These are phyloP conservation scores for Sarcophaga carnaria DNA, from an alignment of 2,888 invertebrate species.

Conservation along the genomic window DNA sequence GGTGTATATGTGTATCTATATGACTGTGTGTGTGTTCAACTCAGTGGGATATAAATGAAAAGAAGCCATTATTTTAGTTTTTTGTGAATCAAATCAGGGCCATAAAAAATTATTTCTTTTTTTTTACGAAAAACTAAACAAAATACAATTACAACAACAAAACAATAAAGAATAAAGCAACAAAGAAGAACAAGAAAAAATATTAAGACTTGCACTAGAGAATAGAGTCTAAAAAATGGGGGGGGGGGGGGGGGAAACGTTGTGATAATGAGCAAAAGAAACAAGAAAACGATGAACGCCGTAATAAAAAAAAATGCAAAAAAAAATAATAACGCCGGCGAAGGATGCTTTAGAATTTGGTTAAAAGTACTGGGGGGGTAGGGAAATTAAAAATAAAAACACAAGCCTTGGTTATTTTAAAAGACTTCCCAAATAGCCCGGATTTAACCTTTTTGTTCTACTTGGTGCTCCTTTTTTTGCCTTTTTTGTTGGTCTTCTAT, in stretches of 20 bases:
- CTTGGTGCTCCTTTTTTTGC: background rate
- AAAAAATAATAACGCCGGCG: constrained; percentile 4
- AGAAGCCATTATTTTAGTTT: constrained; percentile 55
- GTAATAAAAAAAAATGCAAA: constrained; percentile 27
- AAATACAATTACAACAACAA: constrained; percentile 35
- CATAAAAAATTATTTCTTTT: background rate
- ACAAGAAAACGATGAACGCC: constrained; percentile 30
- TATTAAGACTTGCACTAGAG: background rate
- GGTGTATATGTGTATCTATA: background rate
- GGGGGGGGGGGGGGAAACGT: background rate
- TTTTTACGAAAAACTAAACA: constrained; percentile 58
- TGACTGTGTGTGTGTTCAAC: no score
- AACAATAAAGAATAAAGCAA: background rate
- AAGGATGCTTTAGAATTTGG: constrained; percentile 32
- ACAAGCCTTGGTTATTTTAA: constrained; percentile 12
- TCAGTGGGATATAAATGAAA: constrained; percentile 55
- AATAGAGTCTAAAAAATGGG: background rate
- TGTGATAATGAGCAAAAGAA: constrained; percentile 54
- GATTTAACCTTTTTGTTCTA: constrained; percentile 52
- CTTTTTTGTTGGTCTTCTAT: background rate
- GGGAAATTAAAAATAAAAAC: background rate
- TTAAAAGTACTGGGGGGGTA: constrained; percentile 17
- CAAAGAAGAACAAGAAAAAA: constrained; percentile 11
- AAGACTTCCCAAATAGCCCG: constrained; percentile 45
- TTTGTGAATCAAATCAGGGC: background rate